These are phyloP conservation scores for Andricus grossulariae DNA, from an alignment of 1,140 invertebrate species.

Conservation along the genomic window DNA sequence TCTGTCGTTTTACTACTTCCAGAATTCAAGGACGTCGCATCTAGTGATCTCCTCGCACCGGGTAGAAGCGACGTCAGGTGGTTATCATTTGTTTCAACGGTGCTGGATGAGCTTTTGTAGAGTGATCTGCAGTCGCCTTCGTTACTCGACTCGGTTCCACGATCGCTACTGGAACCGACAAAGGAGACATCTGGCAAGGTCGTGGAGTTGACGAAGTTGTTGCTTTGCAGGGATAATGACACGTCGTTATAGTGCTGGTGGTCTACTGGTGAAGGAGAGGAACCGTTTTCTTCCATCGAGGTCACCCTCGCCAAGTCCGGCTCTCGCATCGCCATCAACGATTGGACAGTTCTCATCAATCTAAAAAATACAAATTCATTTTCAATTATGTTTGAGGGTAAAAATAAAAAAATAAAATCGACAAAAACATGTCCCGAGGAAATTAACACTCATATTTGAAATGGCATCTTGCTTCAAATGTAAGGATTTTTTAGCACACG, in stretches of 20 bases:
- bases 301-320: slow-evolving; percentile 77
- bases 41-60: slow-evolving; percentile 63
- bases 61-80: slow-evolving; percentile 50
- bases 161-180: neutral
- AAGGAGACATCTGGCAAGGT: slow-evolving; percentile 36
- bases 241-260: slow-evolving; percentile 37
- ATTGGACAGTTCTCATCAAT: slow-evolving; percentile 81
- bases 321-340: slow-evolving; percentile 80
- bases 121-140: slow-evolving; percentile 39
- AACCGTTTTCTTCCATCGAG: slow-evolving; percentile 52
- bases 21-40: slow-evolving; percentile 65
- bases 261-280: slow-evolving; percentile 42
- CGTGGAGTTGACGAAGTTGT: slow-evolving; percentile 61
- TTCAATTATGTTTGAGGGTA: no score
- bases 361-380: slow-evolving; percentile 55
- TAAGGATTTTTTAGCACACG: no score
- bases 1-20: slow-evolving; percentile 66
- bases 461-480: no score
- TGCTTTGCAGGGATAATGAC: slow-evolving; percentile 46
- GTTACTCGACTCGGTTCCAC: slow-evolving; percentile 36
- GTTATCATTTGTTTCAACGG: slow-evolving; percentile 35
- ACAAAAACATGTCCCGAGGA: no score
- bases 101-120: slow-evolving; percentile 43
- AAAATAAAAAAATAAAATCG: no score
- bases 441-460: no score